A percentile compares a stretch with the other conserved stretches of the same genome.
These are phyloP conservation scores for Eurytoma californica DNA, from an alignment of 2,888 invertebrate genomes.

Conservation along the genomic window DNA sequence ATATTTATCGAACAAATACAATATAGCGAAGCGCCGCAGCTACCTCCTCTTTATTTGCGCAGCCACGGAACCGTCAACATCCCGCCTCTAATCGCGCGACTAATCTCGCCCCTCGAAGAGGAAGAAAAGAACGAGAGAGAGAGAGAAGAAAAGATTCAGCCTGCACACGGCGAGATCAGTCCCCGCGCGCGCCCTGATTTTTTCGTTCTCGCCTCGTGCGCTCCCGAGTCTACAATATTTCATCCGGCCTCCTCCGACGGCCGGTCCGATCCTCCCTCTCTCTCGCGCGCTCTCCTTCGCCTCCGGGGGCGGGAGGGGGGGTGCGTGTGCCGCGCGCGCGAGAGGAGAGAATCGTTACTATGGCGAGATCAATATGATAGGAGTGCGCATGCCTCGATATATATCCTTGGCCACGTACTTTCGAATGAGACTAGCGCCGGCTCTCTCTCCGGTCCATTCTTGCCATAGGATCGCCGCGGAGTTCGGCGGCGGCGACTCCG, in stretches of 20 bases:
- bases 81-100: too few relatives aligned
- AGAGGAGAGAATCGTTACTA: slow-evolving; percentile 73
- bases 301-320: too few relatives aligned
- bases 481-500: background rate
- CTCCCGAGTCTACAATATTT: slow-evolving; percentile 8
- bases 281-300: background rate
- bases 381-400: slow-evolving; percentile 72
- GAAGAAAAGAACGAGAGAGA: too few relatives aligned
- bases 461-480: slow-evolving; percentile 36
- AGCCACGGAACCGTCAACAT: too few relatives aligned
- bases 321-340: background rate
- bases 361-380: slow-evolving; percentile 74
- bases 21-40: too few relatives aligned
- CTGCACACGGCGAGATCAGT: too few relatives aligned
- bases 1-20: too few relatives aligned
- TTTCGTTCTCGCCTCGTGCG: slow-evolving; percentile 14
- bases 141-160: too few relatives aligned
- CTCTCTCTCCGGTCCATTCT: slow-evolving; percentile 36
- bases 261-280: background rate
- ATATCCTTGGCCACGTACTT: slow-evolving; percentile 49
- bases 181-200: background rate
- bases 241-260: background rate
- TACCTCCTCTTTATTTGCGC: too few relatives aligned
- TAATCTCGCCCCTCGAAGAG: too few relatives aligned
- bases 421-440: slow-evolving; percentile 36